Evolutionary conservation across 2,888 invertebrate species (phyloP).

Genomic region (Trichopoda pennipes): DNA sequence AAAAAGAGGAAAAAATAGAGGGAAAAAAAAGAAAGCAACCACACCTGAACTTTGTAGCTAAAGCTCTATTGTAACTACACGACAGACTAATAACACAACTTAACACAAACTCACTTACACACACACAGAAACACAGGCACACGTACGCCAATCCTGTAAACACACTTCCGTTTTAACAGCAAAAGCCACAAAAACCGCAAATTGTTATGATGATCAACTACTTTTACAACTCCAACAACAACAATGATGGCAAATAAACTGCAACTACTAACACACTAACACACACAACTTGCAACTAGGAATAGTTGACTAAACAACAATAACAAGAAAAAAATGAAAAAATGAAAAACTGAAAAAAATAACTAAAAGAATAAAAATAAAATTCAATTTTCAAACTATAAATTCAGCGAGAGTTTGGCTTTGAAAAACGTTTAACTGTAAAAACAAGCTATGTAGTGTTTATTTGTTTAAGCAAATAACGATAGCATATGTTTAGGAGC

Average conservation of each 20-base stretch:
- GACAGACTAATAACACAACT: not conserved
- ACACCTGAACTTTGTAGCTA: slow-evolving; percentile 28
- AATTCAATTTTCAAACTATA: too few species aligned
- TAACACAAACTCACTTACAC: not conserved
- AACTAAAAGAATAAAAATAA: too few species aligned
- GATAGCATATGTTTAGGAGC: too few species aligned
- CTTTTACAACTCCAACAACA: slow-evolving; percentile 12
- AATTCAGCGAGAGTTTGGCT: too few species aligned
- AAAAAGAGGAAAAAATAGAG: not conserved
- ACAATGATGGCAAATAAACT: slow-evolving; percentile 14
- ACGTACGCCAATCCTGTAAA: not conserved
- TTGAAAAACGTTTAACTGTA: too few species aligned
- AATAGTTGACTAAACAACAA: too few species aligned
- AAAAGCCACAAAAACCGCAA: slow-evolving; percentile 51
- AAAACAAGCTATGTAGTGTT: too few species aligned
- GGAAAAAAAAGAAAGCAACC: not conserved
- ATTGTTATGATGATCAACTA: slow-evolving; percentile 56
- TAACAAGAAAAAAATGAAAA: too few species aligned
- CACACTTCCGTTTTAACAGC: slow-evolving; percentile 35
- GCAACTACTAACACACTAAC: not conserved
- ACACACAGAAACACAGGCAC: not conserved
- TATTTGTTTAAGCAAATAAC: too few species aligned
- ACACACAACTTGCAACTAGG: too few species aligned
- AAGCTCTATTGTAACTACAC: slow-evolving; percentile 15
- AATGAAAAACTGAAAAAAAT: too few species aligned